These are phyloP conservation scores for Bombus sylvicola DNA, from an alignment of 1,140 invertebrate genomes.

Conservation along the genomic window DNA sequence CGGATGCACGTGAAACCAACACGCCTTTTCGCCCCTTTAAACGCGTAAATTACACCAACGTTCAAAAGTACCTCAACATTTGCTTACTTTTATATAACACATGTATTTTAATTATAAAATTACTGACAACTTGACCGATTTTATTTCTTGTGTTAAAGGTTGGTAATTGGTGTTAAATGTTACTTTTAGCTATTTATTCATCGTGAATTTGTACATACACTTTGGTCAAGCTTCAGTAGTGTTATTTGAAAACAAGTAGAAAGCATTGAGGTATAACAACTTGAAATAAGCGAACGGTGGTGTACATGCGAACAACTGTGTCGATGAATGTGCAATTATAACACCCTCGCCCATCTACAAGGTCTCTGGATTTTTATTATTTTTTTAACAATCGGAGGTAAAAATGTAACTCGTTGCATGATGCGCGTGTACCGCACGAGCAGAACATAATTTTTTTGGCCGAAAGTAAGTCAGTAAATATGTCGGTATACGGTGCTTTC, in stretches of 20 bases:
- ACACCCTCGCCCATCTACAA: not conserved
- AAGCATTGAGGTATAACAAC: too few relatives aligned
- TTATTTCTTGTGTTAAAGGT: too few relatives aligned
- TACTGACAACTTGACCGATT: not conserved
- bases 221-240: too few relatives aligned
- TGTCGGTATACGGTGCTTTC: not conserved
- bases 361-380: not conserved
- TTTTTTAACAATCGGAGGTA: not conserved
- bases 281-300: not conserved
- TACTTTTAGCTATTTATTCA: not conserved
- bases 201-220: not conserved
- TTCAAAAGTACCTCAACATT: not conserved
- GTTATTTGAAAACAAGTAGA: too few relatives aligned
- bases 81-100: not conserved
- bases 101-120: not conserved
- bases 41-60: not conserved
- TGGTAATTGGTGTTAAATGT: too few relatives aligned
- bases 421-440: too few relatives aligned
- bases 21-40: slow-evolving; percentile 20
- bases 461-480: not conserved
- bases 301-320: not conserved
- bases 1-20: slow-evolving; percentile 32
- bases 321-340: not conserved
- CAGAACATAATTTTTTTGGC: not conserved
- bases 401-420: not conserved